Evolutionary conservation across 2,888 invertebrate species (phyloP), one percentile per base, ranked within the genome.

Genomic region (Lasioglossum calceatum): DNA sequence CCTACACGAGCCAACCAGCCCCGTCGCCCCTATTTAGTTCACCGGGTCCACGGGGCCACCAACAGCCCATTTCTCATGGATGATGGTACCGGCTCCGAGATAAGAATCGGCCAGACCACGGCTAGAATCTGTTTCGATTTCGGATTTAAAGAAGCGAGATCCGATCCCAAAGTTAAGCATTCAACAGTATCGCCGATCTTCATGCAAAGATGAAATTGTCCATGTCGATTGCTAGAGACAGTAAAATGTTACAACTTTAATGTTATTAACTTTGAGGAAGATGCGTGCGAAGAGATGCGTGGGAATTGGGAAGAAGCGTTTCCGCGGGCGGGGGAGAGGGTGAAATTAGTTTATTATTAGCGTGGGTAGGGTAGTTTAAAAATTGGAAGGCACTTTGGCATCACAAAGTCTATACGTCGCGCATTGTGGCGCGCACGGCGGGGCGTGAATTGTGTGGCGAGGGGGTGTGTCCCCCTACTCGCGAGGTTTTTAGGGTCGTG

Each of bases 1-100:
- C 94, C 94, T 95, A 95, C 95, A 95, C 92, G 94, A 90, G 84
- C 91, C n/a, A 89, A 89, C 87, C 91, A 90, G 81, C 74, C 87
- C 54, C 84, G 77, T 88, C 91, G 91, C 88, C 92, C 89, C 86
- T 91, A 78, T 87, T 91, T 50, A 61, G 85, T 79, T 81, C 73
- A 54, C 77, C 70, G 73, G 70, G 87, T 88, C 87, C 84, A 81
- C 81, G 84, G 77, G 86, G 82, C 79, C 79, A 84, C 72, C 54
- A 81, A 73, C 80, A 72, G 76, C 71, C 72, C 91, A 80, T 91
- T 87, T 88, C 85, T 85, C 86, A 88, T 79, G 80, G 72, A 32
- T n/a, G 77, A 81, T 79, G 76, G 67, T 23, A 54, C 81, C 5
- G 47, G 70, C n/a, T 71, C 58, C 27, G 4, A 12, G 82, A 80